phyloP scores from a whole-genome alignment of 92 coral and sea anemone genomes.

The Palythoa caribaeorum region DNA sequence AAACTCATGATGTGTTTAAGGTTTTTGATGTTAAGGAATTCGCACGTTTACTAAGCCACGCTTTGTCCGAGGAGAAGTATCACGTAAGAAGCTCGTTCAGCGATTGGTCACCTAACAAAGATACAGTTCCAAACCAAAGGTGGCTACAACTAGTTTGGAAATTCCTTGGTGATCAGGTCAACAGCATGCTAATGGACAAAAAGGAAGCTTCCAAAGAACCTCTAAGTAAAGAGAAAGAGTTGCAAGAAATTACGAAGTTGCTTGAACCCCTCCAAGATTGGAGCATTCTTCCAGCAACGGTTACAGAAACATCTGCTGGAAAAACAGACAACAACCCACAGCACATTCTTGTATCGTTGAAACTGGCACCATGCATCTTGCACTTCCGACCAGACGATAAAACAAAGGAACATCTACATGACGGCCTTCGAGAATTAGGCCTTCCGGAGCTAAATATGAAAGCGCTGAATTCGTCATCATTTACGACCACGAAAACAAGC shows the following conservation, averaged over 20 bases:
- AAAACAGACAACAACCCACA: background rate
- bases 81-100: background rate
- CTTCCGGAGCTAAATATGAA: background rate
- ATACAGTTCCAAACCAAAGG: conserved; percentile 32
- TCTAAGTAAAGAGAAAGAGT: background rate
- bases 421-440: conserved; percentile 14
- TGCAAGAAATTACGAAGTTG: background rate
- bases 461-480: conserved; percentile 8
- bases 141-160: conserved; percentile 23
- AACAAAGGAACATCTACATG: background rate
- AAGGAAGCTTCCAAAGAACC: background rate
- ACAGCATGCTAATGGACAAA: background rate
- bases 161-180: background rate
- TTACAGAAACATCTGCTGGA: background rate
- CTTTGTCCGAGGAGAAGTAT: background rate
- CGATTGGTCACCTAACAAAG: background rate
- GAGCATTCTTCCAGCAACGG: conserved; percentile 53
- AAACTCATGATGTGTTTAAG: no score
- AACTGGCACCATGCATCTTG: conserved; percentile 42
- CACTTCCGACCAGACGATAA: background rate
- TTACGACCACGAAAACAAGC: background rate
- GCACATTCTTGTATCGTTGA: conserved; percentile 61
- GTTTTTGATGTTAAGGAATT: conserved; percentile 37
- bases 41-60: conserved; percentile 26
- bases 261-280: conserved; percentile 57